Evolutionary conservation across 2,888 invertebrate species (phyloP).

Genomic region (Odontothrips loti): DNA sequence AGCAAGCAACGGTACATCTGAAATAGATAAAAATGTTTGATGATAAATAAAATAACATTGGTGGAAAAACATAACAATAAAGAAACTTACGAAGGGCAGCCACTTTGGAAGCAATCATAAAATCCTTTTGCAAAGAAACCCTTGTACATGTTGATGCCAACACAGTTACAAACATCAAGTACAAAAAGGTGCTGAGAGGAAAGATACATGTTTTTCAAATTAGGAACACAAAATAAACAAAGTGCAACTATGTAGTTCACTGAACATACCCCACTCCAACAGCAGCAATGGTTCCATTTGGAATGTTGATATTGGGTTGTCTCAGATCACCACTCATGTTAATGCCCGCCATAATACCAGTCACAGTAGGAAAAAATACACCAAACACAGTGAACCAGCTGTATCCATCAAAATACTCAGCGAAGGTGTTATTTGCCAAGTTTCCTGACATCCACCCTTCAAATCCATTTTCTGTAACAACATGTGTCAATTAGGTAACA

Average conservation of each 20-base stretch:
- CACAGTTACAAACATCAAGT: slow-evolving; percentile 83
- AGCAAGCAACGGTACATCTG: slow-evolving; percentile 71
- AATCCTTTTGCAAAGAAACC: slow-evolving; percentile 66
- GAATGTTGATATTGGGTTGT: slow-evolving; percentile 88
- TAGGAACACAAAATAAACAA: slow-evolving; percentile 10
- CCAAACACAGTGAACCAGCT: slow-evolving; percentile 96
- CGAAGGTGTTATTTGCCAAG: slow-evolving; percentile 74
- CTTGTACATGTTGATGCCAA: slow-evolving; percentile 84
- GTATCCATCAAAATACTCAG: slow-evolving; percentile 72
- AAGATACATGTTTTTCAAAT: slow-evolving; percentile 33
- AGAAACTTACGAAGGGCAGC: slow-evolving; percentile 61
- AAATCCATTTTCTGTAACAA: slow-evolving; percentile 66
- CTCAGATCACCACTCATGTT: slow-evolving; percentile 97
- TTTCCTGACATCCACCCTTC: slow-evolving; percentile 80
- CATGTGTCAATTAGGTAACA: background rate
- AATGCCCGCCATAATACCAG: slow-evolving; percentile 93
- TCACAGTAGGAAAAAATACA: slow-evolving; percentile 95
- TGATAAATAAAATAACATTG: background rate
- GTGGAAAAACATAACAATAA: slow-evolving; percentile 1
- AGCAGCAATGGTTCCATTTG: slow-evolving; percentile 89
- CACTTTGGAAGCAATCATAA: slow-evolving; percentile 89
- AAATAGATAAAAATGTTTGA: slow-evolving; percentile 29
- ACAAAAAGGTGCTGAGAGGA: slow-evolving; percentile 70
- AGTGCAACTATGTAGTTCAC: background rate
- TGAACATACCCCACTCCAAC: slow-evolving; percentile 74